A percentile compares a stretch with the other conserved stretches of the same genome.
Conservation (phyloP, 2,888 invertebrate genomes). For the Strigamia crassipes region DNA sequence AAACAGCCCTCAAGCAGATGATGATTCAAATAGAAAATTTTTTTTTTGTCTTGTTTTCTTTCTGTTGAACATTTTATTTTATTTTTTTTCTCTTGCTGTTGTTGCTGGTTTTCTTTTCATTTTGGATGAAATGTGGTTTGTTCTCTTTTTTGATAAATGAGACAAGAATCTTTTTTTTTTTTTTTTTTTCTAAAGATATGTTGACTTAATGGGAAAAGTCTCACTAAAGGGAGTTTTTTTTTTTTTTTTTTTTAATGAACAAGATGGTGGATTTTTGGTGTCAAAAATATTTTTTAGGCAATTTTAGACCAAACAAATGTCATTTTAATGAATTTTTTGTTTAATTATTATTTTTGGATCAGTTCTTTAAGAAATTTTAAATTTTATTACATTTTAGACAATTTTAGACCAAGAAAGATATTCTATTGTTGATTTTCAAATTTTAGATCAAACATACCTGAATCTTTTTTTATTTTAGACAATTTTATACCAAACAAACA, state of each 20-base stretch:
- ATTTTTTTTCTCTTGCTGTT: background rate
- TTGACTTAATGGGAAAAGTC: background rate
- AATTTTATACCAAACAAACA: too few species aligned
- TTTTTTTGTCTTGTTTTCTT: background rate
- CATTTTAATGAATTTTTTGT: too few species aligned
- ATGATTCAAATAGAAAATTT: background rate
- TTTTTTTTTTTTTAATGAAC: background rate
- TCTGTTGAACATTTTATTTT: background rate
- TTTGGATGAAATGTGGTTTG: slow-evolving; percentile 12
- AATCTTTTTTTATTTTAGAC: too few species aligned
- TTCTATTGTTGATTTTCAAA: too few species aligned
- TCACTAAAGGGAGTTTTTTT: background rate
- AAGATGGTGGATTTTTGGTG: slow-evolving; percentile 2
- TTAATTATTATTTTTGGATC: too few species aligned
- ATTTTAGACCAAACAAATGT: too few species aligned
- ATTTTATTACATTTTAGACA: too few species aligned
- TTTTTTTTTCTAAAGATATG: background rate
- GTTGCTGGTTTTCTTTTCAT: background rate
- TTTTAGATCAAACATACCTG: too few species aligned
- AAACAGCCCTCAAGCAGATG: background rate
- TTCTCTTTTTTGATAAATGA: slow-evolving; percentile 5
- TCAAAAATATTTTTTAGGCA: slow-evolving; percentile 5
- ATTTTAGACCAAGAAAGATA: too few species aligned
- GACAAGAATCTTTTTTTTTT: slow-evolving; percentile 6
- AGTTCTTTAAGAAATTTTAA: too few species aligned